Evolutionary conservation across 1,140 invertebrate genomes (phyloP).

Genomic region (Asobara japonica): DNA sequence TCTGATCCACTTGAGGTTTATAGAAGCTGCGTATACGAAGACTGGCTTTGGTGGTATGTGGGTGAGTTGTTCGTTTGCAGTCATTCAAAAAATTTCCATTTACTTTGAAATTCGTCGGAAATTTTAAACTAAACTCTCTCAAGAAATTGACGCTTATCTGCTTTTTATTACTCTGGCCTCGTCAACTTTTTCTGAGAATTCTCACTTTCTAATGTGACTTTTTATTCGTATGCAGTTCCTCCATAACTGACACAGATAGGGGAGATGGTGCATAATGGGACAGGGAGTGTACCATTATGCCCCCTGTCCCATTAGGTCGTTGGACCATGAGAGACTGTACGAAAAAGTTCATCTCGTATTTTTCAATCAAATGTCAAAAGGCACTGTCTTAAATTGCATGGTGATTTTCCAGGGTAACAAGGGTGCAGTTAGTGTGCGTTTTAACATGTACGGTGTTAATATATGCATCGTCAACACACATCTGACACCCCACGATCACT

Average conservation of each 20-base stretch:
- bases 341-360: neutral
- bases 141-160: too few relatives aligned
- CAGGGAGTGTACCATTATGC: too few relatives aligned
- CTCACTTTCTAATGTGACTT: too few relatives aligned
- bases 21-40: constrained; percentile 85
- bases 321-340: too few relatives aligned
- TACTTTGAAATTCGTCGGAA: too few relatives aligned
- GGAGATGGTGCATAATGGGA: too few relatives aligned
- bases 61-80: constrained; percentile 64
- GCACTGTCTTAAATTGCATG: neutral
- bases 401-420: constrained; percentile 86
- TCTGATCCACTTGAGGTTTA: constrained; percentile 80
- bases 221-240: too few relatives aligned
- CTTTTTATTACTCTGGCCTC: too few relatives aligned
- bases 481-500: constrained; percentile 86
- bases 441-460: constrained; percentile 87
- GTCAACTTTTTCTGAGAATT: too few relatives aligned
- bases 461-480: constrained; percentile 90
- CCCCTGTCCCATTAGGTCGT: too few relatives aligned
- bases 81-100: constrained; percentile 14
- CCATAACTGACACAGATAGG: too few relatives aligned
- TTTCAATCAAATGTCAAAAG: neutral
- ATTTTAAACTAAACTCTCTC: too few relatives aligned
- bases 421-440: constrained; percentile 87
- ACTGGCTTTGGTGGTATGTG: constrained; percentile 91